Conservation (phyloP, 2,113 vertebrate species). For the Callaeas wilsoni region DNA sequence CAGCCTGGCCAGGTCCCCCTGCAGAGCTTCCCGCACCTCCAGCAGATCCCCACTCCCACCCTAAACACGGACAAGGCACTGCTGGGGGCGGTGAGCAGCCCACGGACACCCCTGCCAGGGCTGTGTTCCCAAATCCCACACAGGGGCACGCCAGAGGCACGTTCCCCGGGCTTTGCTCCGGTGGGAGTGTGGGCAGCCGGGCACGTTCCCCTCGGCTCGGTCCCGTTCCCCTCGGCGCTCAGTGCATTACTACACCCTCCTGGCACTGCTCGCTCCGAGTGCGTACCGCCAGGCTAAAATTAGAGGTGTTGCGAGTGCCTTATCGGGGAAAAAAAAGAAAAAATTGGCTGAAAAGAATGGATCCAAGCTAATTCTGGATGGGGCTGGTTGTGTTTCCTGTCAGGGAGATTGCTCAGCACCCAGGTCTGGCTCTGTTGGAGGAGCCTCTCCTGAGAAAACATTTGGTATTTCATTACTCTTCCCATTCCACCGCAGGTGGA, state of each 20-base stretch:
- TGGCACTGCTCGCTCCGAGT: not conserved
- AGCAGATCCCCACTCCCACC: not conserved
- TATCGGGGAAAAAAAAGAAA: not conserved
- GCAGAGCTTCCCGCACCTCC: not conserved
- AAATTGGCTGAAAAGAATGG: not conserved
- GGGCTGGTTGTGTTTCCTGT: not conserved
- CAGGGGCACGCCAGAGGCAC: not conserved
- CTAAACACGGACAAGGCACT: rapidly evolving
- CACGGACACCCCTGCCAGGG: not conserved
- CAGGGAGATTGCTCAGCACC: not conserved
- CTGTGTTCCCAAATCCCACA: not conserved
- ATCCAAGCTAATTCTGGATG: not conserved
- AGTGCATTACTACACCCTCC: not conserved
- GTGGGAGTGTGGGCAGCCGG: not conserved
- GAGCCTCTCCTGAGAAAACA: not conserved
- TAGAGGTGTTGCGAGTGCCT: not conserved
- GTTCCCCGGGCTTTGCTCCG: not conserved
- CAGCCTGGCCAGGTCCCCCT: not conserved
- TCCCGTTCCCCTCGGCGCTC: not conserved
- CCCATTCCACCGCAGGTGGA: not conserved
- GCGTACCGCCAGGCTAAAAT: constrained; percentile 3
- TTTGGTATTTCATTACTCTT: not conserved
- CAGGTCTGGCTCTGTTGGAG: not conserved
- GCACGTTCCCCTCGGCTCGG: not conserved
- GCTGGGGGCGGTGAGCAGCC: not conserved